Base-by-base conservation (phyloP, 2,113 vertebrate genomes). In the Stegostoma tigrinum region DNA sequence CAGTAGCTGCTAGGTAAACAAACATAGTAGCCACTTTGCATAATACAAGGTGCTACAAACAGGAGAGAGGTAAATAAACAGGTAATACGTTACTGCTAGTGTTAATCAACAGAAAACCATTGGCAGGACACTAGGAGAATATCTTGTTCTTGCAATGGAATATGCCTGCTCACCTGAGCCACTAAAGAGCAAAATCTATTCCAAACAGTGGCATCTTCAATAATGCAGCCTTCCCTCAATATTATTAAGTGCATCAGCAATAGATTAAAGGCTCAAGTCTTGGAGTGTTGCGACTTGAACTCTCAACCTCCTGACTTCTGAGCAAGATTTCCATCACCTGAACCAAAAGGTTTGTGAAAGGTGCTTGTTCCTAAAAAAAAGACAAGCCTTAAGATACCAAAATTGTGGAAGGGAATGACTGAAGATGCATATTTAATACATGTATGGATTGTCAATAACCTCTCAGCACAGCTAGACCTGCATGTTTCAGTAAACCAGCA, bases 131-230 rank as follows among this genome's bases (percentile, higher is more conserved):
- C 30, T 66, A 34, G 61, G 55, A 34, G 61, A 91, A 91, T 34
- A 38, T 34, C 34, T 66, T 64, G 34, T n/a, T 61, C 55, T 91
- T 66, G 17, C 34, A 91, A 91, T 66, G 55, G 34, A 55, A 3
- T 14, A 91, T 19, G 87, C 64, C 21, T n/a, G n/a, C 23, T 64
- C n/a, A 93, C 34, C 2, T 64, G 34, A 66, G 61, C 61, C 64
- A 93, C 89, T 61, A 91, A 93, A 66, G 89, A 21, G 42, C 89
- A 93, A 87, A 89, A 89, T 89, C 15, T 55, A 61, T 34, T 34
- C 48, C 12, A 61, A 61, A 89, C 52, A 55, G 17, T n/a, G n/a
- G 5, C 64, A 66, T 38, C 34, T 93, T 64, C 30, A 67, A 42
- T 0, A 67, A 66, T 38, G 34, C 17, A 61, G 34, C 42, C 55